Evolutionary conservation across 2,797 vertebrate species (phyloP), one percentile per base, ranked within the genome.

Genomic region (Enteromius anoplus): DNA sequence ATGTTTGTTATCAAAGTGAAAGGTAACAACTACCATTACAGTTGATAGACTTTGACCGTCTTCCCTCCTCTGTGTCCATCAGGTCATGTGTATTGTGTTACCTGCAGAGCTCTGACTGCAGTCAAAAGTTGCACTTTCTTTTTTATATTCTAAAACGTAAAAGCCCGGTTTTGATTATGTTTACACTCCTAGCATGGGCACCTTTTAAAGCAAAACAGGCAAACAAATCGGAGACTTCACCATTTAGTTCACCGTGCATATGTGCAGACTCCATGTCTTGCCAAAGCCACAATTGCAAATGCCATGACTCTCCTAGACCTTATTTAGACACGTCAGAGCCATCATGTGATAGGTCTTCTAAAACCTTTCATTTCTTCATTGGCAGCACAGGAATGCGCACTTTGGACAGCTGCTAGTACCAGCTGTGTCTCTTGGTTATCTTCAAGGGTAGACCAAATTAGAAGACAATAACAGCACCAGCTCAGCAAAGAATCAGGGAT

Each of bases 241-340:
- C 9, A 6, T 62, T 62, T 62, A 47, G 55, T 69, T 68, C 60
- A 32, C 60, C 6, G 14, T 10, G 40, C 37, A 72, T 40, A 72
- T 49, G 65, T 21, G 19, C 81, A 78, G 78, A 85, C 75, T 62
- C 69, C 71, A 65, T 21, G 45, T 64, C 79, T 77, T 86, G 80
- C 82, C 86, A 89, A 69, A 88, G 9, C 42, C 81, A 87, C 73
- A 82, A 68, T 86, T 7, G 2, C 72, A 37, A 40, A 75, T 86
- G 81, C 49, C 86, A 53, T 11, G 49, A 77, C 80, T 86, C 86
- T 89, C 87, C 49, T 72, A 86, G 15, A 85, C 88, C 91, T 92
- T 93, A 89, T 93, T 92, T 93, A 91, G 90, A 90, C 88, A 90
- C 77, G 37, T 72, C 85, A 75, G 82, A 80, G 40, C 86, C 86